phyloP scores from a whole-genome alignment of 2,113 vertebrate genomes.

The Aphyosemion australe region DNA sequence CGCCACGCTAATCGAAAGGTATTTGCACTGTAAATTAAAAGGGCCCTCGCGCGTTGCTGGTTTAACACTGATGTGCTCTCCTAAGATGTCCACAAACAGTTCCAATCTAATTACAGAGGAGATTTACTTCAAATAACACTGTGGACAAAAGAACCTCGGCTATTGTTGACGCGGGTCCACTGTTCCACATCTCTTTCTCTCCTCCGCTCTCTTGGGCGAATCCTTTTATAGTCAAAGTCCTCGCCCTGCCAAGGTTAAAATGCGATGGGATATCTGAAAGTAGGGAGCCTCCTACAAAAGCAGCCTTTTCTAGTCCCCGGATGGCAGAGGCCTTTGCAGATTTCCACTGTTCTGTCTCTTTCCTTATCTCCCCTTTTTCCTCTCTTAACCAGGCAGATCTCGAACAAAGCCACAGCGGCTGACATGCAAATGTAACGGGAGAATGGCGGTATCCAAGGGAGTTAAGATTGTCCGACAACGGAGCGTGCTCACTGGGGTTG shows the following conservation, averaged over 20 bases:
- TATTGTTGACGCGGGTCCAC: slow-evolving; percentile 64
- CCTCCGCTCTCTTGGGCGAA: slow-evolving; percentile 63
- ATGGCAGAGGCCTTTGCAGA: slow-evolving; percentile 46
- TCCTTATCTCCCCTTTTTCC: slow-evolving; percentile 53
- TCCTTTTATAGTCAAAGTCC: slow-evolving; percentile 72
- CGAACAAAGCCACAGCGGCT: slow-evolving; percentile 52
- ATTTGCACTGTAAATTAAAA: slow-evolving; percentile 85
- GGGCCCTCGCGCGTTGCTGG: slow-evolving; percentile 61
- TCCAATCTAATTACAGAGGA: slow-evolving; percentile 81
- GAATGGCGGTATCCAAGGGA: slow-evolving; percentile 56
- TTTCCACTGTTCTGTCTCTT: slow-evolving; percentile 44
- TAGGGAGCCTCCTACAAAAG: slow-evolving; percentile 56
- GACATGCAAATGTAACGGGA: slow-evolving; percentile 63
- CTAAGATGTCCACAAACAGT: slow-evolving; percentile 80
- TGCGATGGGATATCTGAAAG: slow-evolving; percentile 70
- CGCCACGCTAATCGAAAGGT: slow-evolving; percentile 78
- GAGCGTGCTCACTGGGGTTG: slow-evolving; percentile 59
- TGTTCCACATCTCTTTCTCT: slow-evolving; percentile 64
- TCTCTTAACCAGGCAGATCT: slow-evolving; percentile 50
- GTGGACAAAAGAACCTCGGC: slow-evolving; percentile 69
- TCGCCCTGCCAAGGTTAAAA: slow-evolving; percentile 72
- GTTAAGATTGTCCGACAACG: slow-evolving; percentile 68
- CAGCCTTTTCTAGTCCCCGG: slow-evolving; percentile 52
- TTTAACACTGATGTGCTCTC: slow-evolving; percentile 66
- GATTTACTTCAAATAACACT: slow-evolving; percentile 76